Evolutionary conservation across 2,888 invertebrate genomes (phyloP).

Genomic region (Hecatera dysodea): DNA sequence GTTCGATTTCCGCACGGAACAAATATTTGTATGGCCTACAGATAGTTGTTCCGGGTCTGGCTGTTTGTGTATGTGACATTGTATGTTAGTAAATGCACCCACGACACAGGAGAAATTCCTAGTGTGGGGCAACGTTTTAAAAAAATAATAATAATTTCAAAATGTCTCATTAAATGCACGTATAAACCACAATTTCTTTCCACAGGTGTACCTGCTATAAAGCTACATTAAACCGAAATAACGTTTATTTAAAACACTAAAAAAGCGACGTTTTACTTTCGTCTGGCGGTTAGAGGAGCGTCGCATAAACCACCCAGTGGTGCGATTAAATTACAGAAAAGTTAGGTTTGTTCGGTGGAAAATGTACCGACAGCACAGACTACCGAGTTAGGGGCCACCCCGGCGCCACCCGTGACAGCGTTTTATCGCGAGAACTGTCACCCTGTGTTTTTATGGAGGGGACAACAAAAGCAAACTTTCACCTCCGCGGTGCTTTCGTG

Average conservation of each 20-base stretch:
- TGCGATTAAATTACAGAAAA: conserved; percentile 82
- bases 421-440: conserved; percentile 87
- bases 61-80: too few species aligned
- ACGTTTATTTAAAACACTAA: conserved; percentile 58
- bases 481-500: conserved; percentile 80
- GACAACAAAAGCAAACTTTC: conserved; percentile 86
- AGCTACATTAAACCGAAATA: conserved; percentile 40
- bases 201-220: conserved; percentile 34
- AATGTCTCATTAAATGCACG: conserved; percentile 21
- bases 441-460: conserved; percentile 82
- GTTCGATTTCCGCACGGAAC: too few species aligned
- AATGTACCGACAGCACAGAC: conserved; percentile 61
- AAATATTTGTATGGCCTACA: too few species aligned
- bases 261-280: conserved; percentile 58
- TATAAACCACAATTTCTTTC: conserved; percentile 17
- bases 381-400: conserved; percentile 63
- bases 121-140: too few species aligned
- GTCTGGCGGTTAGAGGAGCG: conserved; percentile 53
- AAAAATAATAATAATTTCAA: too few species aligned
- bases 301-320: conserved; percentile 60
- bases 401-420: conserved; percentile 81
- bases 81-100: too few species aligned
- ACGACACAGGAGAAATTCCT: too few species aligned
- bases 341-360: conserved; percentile 78
- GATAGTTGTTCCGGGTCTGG: too few species aligned